Percentiles rank a stretch among this genome's conserved stretches.
These are phyloP conservation scores for Agrotis exclamationis DNA, from an alignment of 2,888 invertebrate genomes.

Conservation along the genomic window DNA sequence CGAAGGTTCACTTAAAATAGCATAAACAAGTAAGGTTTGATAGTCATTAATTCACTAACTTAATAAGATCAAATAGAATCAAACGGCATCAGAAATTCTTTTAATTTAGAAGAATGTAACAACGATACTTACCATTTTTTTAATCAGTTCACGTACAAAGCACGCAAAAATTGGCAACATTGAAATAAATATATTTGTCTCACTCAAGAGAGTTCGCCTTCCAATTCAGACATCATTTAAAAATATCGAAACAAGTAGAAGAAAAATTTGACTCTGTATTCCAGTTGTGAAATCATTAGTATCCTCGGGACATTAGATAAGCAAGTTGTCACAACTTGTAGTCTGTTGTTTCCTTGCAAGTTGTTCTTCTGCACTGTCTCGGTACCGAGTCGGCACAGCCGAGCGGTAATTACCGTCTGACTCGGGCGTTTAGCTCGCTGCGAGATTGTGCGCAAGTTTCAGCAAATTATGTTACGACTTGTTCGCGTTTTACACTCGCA, in stretches of 20 bases:
- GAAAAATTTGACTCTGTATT: neutral
- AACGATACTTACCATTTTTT: neutral
- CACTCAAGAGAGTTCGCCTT: neutral
- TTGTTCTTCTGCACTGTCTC: constrained; percentile 41
- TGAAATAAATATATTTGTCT: neutral
- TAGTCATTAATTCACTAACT: neutral
- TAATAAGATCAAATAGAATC: neutral
- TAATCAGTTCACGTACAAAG: neutral
- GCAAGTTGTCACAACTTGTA: constrained; percentile 3
- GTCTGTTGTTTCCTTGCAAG: constrained; percentile 1
- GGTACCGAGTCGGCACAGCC: neutral
- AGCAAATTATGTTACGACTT: constrained; percentile 54
- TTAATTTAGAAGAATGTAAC: too few species aligned
- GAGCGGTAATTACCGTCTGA: constrained; percentile 45
- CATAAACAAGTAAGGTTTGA: too few species aligned
- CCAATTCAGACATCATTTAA: too few species aligned
- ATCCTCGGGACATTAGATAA: neutral
- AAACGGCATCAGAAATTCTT: too few species aligned
- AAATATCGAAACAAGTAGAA: neutral
- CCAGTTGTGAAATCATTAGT: neutral
- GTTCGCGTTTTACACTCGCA: constrained; percentile 32
- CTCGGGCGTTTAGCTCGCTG: constrained; percentile 45
- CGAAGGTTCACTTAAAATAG: neutral
- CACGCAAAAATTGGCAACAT: neutral
- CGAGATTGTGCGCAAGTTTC: constrained; percentile 55